Base-by-base conservation (phyloP, 37 sponge, comb jelly and placozoan species). In the Haliclona indistincta region DNA sequence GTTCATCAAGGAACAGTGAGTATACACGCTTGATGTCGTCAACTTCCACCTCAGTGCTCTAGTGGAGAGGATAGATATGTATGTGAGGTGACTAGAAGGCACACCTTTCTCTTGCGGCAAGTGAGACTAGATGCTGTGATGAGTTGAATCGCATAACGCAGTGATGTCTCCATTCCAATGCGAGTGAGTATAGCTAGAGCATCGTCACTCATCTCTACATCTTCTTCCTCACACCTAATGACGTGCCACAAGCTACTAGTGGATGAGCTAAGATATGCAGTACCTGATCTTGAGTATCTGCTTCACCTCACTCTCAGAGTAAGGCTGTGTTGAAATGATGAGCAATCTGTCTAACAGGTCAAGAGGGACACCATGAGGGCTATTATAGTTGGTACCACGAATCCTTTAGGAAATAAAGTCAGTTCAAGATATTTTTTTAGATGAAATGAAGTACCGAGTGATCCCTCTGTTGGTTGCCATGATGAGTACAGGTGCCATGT, bases 381-480 rank as follows among this genome's bases (percentile, higher is more conserved):
- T 94, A 47, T 36, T 56, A 80, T 97, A 97, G 54, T 69, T 88
- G 55, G 98, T 97, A 13, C 98, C 98, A 35, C 95, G 79, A 36
- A 97, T 97, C 63, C 94, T 96, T 54, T n/a, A n/a, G n/a, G 0
- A 60, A 5, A 53, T 19, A 67, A 8, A 52, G 34, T 13, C 49
- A 8, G 8, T 8, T 47, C 13, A 17, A 60, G 30, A 60, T 26
- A 10, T 60, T 7, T 22, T 22, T 60, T 23, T 28, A 22, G 7
- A 41, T 38, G 38, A n/a, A 5, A 6, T 56, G 34, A 22, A 34
- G 66, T 45, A 87, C 94, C 70, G 84, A 5, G 96, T 95, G 75
- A 91, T 94, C 28, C 98, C 98, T 54, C 98, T 81, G 83, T 97
- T 97, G 54, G 98, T 97, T 35, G 98, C 98, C 93, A 97, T 88